phyloP scores from a whole-genome alignment of 2,888 invertebrate genomes.

The Cheilosia urbana region DNA sequence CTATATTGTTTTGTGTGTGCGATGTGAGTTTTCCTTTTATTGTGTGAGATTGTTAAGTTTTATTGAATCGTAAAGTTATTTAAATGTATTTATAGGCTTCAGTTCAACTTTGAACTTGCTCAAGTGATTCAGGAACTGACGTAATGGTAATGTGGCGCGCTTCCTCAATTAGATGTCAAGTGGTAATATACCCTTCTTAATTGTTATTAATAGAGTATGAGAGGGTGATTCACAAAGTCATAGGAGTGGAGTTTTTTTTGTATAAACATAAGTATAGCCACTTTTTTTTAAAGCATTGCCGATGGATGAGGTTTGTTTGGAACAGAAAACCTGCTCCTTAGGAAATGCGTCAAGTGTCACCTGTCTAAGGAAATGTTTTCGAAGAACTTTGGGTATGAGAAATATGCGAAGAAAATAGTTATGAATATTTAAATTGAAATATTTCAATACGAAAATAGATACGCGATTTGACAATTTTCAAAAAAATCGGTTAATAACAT shows the following conservation, averaged over 20 bases:
- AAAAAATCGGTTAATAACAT: too few species aligned
- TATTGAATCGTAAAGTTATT: conserved; percentile 45
- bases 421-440: too few species aligned
- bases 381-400: too few species aligned
- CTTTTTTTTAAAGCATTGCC: background rate
- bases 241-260: background rate
- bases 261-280: background rate
- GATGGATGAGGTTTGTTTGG: too few species aligned
- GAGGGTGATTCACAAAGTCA: conserved; percentile 3
- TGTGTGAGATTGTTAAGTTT: conserved; percentile 8
- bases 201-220: conserved; percentile 11
- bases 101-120: conserved; percentile 27
- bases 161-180: conserved; percentile 39
- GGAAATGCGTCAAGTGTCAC: too few species aligned
- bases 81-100: conserved; percentile 13
- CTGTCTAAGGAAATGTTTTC: too few species aligned
- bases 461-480: too few species aligned
- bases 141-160: conserved; percentile 20
- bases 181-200: conserved; percentile 13
- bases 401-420: too few species aligned
- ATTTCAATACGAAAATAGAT: too few species aligned
- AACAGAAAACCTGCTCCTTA: too few species aligned
- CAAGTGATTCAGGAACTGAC: conserved; percentile 52
- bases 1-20: conserved; percentile 24
- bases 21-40: conserved; percentile 15